phyloP scores from a whole-genome alignment of 1,140 invertebrate species.

The Chlorops oryzae region DNA sequence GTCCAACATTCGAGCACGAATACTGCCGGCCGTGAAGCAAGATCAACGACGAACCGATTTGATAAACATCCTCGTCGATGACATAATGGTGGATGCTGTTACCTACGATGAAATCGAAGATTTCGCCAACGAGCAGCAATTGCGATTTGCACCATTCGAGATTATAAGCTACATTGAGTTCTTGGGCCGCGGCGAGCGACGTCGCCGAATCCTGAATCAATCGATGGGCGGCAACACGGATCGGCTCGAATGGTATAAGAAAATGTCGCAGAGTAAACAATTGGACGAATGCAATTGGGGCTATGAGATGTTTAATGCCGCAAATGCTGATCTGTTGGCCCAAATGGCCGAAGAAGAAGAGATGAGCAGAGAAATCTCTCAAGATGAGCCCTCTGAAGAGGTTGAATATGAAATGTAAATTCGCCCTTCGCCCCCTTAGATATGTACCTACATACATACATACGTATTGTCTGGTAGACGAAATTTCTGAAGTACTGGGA shows the following conservation, averaged over 20 bases:
- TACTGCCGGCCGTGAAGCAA: conserved; percentile 31
- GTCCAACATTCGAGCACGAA: conserved; percentile 27
- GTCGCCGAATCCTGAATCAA: conserved; percentile 35
- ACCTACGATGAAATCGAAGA: conserved; percentile 21
- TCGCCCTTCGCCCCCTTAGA: too few species aligned
- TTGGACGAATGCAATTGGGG: conserved; percentile 34
- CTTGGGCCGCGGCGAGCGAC: conserved; percentile 29
- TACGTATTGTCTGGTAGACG: too few species aligned
- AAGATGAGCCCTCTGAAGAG: too few species aligned
- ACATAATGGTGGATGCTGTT: conserved; percentile 20
- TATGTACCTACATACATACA: too few species aligned
- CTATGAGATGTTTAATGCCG: conserved; percentile 17
- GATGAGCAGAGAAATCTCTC: too few species aligned
- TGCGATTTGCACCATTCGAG: conserved; percentile 27
- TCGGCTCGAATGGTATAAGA: conserved; percentile 34
- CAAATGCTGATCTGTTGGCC: background rate
- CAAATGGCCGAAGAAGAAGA: background rate
- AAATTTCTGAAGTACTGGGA: background rate
- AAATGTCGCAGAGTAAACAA: conserved; percentile 16
- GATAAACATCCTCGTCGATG: conserved; percentile 28
- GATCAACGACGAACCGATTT: conserved; percentile 35
- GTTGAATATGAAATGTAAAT: too few species aligned
- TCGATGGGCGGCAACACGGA: conserved; percentile 41
- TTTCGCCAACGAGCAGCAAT: conserved; percentile 20
- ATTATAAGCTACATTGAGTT: conserved; percentile 35